These are phyloP conservation scores for Parapsyche elsis DNA, from an alignment of 1,140 invertebrate genomes.

Conservation along the genomic window DNA sequence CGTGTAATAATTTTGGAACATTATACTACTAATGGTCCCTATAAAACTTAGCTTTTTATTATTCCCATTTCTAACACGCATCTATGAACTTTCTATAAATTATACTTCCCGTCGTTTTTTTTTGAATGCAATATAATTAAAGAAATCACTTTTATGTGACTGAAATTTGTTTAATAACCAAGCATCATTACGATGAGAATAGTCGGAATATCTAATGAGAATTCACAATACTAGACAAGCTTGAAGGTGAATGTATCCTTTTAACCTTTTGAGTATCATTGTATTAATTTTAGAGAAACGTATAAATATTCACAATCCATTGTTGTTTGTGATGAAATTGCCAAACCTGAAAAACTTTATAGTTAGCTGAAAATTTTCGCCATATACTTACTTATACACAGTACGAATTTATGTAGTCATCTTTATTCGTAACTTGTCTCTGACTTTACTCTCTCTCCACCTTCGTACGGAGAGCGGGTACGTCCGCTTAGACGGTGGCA, in stretches of 20 bases:
- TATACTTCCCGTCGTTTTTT: neutral
- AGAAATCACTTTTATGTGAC: too few relatives aligned
- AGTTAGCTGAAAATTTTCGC: conserved; percentile 1
- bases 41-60: conserved; percentile 26
- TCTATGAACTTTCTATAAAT: neutral
- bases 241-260: too few relatives aligned
- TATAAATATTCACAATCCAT: too few relatives aligned
- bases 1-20: neutral
- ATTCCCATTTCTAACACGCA: neutral
- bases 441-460: conserved; percentile 41
- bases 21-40: neutral
- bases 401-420: conserved; percentile 49
- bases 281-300: too few relatives aligned
- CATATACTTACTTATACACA: neutral
- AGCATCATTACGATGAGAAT: too few relatives aligned
- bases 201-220: too few relatives aligned
- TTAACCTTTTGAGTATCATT: too few relatives aligned
- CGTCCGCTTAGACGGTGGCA: conserved; percentile 43
- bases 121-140: neutral
- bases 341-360: conserved; percentile 10
- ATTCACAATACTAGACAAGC: too few relatives aligned
- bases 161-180: too few relatives aligned
- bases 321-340: neutral
- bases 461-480: conserved; percentile 29
- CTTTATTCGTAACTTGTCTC: conserved; percentile 55